Evolutionary conservation across 2,888 invertebrate species (phyloP), one percentile per base, ranked within the genome.

Genomic region (Pecten maximus): DNA sequence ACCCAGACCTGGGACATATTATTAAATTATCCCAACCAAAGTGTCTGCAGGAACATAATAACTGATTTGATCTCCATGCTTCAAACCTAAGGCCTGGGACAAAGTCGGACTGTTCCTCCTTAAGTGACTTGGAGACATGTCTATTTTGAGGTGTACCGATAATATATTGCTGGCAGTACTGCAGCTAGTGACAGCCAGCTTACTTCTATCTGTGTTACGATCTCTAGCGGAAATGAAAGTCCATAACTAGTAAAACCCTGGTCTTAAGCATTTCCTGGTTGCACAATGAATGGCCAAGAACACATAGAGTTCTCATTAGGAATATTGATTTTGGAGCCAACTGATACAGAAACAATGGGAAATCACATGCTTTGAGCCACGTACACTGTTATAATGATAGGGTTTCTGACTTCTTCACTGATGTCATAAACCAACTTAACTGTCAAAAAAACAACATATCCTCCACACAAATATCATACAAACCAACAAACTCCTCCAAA

Each of bases 121-220:
- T 6, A 44, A 44, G 44, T 44, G 44, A 6, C n/a, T n/a, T 44
- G 8, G 44, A 44, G 44, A 44, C 44, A 12, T 44, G 44, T 10
- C 8, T n/a, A n/a, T 50, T 50, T 19, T 54, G 54, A 54, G 54
- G n/a, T n/a, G n/a, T n/a, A n/a, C 54, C 48, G 12, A 10, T 48
- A 54, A 54, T 54, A 10, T 88, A 54, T 87, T 89, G 90, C 92
- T 89, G 86, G n/a, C n/a, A n/a, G n/a, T n/a, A n/a, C n/a, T n/a
- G n/a, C n/a, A n/a, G n/a, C n/a, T n/a, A 90, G 89, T 15, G 91
- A 92, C 88, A 90, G 89, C 12, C n/a, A 60, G 23, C 60, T 60
- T 23, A 60, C n/a, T 23, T 23, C 23, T 74, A 35, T 35, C 10
- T 74, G 6, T 35, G 35, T 74, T 74, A 3, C 15, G 28, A 74